Evolutionary conservation across 2,888 invertebrate species (phyloP).

Genomic region (Gastrophysa polygoni): DNA sequence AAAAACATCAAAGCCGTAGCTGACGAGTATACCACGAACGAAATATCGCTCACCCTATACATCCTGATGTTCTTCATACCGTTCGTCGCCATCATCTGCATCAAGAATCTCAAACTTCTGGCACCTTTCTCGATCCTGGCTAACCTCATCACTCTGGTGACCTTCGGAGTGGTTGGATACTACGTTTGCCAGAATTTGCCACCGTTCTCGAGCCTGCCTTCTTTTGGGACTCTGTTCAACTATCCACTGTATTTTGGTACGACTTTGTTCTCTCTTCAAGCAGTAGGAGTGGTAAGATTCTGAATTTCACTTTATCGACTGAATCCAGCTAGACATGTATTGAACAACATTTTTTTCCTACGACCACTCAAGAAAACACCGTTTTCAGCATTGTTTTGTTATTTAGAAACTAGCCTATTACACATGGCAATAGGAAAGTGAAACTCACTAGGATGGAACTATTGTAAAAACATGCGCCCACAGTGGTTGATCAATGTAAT

Average conservation of each 20-base stretch:
- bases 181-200: conserved; percentile 80
- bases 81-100: conserved; percentile 79
- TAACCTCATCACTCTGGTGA: conserved; percentile 80
- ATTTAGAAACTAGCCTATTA: too few species aligned
- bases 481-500: too few species aligned
- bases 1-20: conserved; percentile 53
- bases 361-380: too few species aligned
- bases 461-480: too few species aligned
- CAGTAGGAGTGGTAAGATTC: conserved; percentile 85
- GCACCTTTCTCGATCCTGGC: conserved; percentile 91
- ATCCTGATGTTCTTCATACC: conserved; percentile 61
- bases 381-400: too few species aligned
- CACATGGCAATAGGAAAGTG: too few species aligned
- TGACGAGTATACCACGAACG: conserved; percentile 44
- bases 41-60: conserved; percentile 43
- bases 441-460: too few species aligned
- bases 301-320: too few species aligned
- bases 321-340: too few species aligned
- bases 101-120: conserved; percentile 82
- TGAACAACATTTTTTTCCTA: too few species aligned
- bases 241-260: conserved; percentile 96
- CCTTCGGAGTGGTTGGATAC: conserved; percentile 85
- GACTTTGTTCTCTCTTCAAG: conserved; percentile 94
- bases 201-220: conserved; percentile 65
- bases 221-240: conserved; percentile 68